A percentile compares a stretch with the other conserved stretches of the same genome.
phyloP scores from a whole-genome alignment of 2,797 vertebrate genomes.

The Phyllotis vaccarum region DNA sequence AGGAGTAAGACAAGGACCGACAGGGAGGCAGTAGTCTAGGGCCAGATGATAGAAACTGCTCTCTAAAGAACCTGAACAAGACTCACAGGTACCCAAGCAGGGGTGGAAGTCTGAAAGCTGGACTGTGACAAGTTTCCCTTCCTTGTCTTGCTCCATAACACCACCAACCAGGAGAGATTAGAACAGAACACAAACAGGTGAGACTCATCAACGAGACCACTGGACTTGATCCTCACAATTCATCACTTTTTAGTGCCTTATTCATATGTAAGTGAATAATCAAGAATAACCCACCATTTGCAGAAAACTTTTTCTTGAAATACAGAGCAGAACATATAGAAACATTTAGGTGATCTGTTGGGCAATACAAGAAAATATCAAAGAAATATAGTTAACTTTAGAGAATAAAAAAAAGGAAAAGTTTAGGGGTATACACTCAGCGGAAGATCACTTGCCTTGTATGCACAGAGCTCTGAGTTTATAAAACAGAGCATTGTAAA shows the following conservation, averaged over 20 bases:
- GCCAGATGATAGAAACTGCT: conserved; percentile 25
- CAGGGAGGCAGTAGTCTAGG: neutral
- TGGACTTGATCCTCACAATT: neutral
- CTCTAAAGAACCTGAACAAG: neutral
- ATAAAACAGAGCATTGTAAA: neutral
- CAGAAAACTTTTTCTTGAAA: conserved; percentile 32
- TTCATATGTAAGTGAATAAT: neutral
- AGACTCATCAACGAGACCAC: neutral
- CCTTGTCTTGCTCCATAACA: neutral
- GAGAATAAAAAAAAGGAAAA: conserved; percentile 31
- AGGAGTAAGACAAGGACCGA: neutral
- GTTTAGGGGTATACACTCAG: neutral
- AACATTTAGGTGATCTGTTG: neutral
- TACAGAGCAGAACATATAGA: neutral
- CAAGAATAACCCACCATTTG: conserved; percentile 39
- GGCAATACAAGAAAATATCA: conserved; percentile 12
- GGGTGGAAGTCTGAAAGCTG: neutral
- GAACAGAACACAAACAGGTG: neutral
- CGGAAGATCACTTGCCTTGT: neutral
- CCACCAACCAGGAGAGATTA: conserved; percentile 19
- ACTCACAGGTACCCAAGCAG: neutral
- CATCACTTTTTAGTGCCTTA: conserved; percentile 10
- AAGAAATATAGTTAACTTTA: conserved; percentile 24
- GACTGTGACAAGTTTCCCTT: conserved; percentile 33
- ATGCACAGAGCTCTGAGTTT: neutral